These are phyloP conservation scores for Brachionus paranguensis DNA, from an alignment of 1,140 invertebrate species.

Conservation along the genomic window DNA sequence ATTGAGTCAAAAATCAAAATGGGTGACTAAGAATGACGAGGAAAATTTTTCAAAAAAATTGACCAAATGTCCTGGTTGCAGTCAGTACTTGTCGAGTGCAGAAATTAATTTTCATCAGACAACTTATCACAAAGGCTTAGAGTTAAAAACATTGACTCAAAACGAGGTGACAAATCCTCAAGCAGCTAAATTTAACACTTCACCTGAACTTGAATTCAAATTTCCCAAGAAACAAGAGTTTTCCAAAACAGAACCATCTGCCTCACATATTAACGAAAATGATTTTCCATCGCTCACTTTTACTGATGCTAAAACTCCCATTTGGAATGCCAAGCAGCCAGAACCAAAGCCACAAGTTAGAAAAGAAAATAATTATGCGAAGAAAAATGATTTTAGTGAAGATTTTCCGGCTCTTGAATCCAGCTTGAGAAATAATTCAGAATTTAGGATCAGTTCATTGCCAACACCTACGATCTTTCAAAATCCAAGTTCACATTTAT, in stretches of 20 bases:
- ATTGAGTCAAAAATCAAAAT: background rate
- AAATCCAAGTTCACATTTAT: conserved; percentile 27
- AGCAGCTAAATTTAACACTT: background rate
- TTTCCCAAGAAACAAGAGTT: background rate
- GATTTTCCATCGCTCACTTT: background rate
- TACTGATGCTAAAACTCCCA: background rate
- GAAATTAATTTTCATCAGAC: conserved; percentile 19
- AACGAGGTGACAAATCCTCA: background rate
- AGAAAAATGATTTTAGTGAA: background rate
- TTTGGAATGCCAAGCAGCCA: background rate
- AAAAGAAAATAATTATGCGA: background rate
- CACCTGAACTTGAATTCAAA: background rate
- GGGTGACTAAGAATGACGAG: background rate
- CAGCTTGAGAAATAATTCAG: background rate
- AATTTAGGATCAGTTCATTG: background rate
- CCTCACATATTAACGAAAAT: background rate
- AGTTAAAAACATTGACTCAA: too few species aligned
- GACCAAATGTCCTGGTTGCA: background rate
- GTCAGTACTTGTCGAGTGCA: background rate
- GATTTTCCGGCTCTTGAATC: background rate
- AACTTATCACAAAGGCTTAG: background rate
- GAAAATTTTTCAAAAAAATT: background rate
- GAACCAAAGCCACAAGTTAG: background rate
- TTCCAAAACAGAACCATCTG: background rate
- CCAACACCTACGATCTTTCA: background rate